Conservation (phyloP, 2,113 vertebrate species). For the Acrocephalus kingi region DNA sequence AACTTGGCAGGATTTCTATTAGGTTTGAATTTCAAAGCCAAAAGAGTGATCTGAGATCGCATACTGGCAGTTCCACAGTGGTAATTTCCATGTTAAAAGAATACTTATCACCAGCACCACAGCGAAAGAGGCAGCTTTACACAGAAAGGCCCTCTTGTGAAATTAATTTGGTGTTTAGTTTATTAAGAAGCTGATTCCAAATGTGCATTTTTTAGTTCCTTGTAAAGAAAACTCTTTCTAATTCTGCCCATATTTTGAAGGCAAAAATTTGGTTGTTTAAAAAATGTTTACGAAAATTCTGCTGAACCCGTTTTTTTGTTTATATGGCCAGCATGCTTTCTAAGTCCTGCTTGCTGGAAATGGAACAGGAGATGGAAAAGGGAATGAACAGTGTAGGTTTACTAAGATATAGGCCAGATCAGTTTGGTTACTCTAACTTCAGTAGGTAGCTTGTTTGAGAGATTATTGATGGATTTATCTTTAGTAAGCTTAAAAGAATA, state of each 20-base stretch:
- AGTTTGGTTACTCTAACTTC: not conserved
- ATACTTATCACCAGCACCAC: constrained; percentile 73
- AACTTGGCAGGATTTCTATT: constrained; percentile 74
- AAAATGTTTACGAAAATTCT: not conserved
- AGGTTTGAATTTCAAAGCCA: constrained; percentile 76
- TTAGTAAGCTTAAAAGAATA: not conserved
- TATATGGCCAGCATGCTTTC: not conserved
- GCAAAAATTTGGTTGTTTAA: not conserved
- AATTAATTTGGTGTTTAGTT: constrained; percentile 74
- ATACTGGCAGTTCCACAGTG: constrained; percentile 74
- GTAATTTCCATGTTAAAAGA: constrained; percentile 77
- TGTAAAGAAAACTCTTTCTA: not conserved
- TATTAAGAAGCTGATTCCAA: constrained; percentile 66
- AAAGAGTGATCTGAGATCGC: constrained; percentile 76
- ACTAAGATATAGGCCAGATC: not conserved
- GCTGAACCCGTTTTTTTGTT: not conserved
- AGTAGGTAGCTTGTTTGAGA: not conserved
- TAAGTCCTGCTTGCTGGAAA: not conserved
- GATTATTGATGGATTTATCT: not conserved
- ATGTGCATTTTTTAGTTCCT: not conserved
- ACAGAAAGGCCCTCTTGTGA: constrained; percentile 72
- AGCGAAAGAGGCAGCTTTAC: constrained; percentile 70
- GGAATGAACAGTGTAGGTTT: not conserved
- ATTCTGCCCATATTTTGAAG: constrained; percentile 1
- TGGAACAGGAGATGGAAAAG: not conserved